Conservation (phyloP, 2,888 invertebrate species). For the Ophion ellenae region DNA sequence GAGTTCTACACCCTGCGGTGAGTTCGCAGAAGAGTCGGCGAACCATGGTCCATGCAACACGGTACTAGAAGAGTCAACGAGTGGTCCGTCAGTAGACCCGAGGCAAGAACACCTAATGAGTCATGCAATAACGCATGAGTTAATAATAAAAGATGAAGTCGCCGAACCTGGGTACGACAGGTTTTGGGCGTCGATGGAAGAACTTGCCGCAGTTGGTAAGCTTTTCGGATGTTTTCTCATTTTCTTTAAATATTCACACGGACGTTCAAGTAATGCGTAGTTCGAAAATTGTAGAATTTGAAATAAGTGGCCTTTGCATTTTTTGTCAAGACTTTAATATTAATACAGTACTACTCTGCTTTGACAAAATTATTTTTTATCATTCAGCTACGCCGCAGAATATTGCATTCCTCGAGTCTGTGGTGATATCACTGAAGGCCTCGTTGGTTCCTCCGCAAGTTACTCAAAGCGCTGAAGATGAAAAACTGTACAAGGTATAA, state of each 20-base stretch:
- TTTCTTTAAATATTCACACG: background rate
- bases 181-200: too few relatives aligned
- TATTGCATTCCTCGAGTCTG: slow-evolving; percentile 36
- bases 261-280: background rate
- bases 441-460: background rate
- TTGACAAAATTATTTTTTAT: slow-evolving; percentile 8
- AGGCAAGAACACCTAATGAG: too few relatives aligned
- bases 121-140: too few relatives aligned
- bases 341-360: background rate
- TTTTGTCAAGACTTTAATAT: background rate
- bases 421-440: slow-evolving; percentile 36
- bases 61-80: too few relatives aligned
- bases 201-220: too few relatives aligned
- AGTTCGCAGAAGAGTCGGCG: too few relatives aligned
- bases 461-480: background rate
- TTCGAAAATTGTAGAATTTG: background rate
- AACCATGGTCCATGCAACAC: too few relatives aligned
- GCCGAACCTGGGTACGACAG: too few relatives aligned
- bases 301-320: background rate
- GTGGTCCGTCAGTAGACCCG: too few relatives aligned
- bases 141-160: too few relatives aligned
- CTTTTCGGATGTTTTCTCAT: too few relatives aligned
- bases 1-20: too few relatives aligned
- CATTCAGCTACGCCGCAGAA: slow-evolving; percentile 48
- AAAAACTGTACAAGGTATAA: slow-evolving; percentile 18